Base-by-base conservation (phyloP, 2,888 invertebrate species). In the Lordiphosa andalusiaca region DNA sequence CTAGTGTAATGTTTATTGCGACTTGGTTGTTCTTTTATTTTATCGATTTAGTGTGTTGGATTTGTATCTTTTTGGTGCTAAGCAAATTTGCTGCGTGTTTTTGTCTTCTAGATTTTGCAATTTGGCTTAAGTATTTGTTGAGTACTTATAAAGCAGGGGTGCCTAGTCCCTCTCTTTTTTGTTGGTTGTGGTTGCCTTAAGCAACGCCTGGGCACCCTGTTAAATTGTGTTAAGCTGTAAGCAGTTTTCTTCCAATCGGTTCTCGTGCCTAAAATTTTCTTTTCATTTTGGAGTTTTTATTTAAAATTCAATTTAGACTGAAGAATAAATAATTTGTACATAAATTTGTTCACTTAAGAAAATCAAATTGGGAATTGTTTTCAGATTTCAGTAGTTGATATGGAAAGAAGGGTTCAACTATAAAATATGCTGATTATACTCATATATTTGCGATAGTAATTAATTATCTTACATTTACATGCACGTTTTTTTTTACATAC, bases 41-140 rank as follows among this genome's bases (percentile, higher is more conserved):
- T 12, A 2, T 57, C 46, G 37, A 19, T 71, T 70, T 66, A 63
- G 53, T 63, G 59, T 62, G 57, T 75, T 65, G 69, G 63, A 67
- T 80, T 81, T 82, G 83, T 84, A 84, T 73, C 84, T 82, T 75
- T 67, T 71, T 84, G 81, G 84, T 84, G 84, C 83, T 78, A 82
- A 82, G 84, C 81, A 82, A 30, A 73, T 71, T 73, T 82, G 71
- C 83, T 84, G 84, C 71, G 83, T 82, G 84, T 71, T 48, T 6
- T 25, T 25, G 1, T 25, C 6, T 6, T 70, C 62, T 73, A 73
- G 56, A 60, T 61, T 56, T 57, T 23, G 23, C 23, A 51, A 62
- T 64, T 68, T 53, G 38, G 53, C 60, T 62, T 25, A 7, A 2
- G 9, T 9, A 30, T 3, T 9, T 30, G 9, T 30, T 7, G 7